Base-by-base conservation (phyloP, 2,113 vertebrate species). In the Toxostoma redivivum region DNA sequence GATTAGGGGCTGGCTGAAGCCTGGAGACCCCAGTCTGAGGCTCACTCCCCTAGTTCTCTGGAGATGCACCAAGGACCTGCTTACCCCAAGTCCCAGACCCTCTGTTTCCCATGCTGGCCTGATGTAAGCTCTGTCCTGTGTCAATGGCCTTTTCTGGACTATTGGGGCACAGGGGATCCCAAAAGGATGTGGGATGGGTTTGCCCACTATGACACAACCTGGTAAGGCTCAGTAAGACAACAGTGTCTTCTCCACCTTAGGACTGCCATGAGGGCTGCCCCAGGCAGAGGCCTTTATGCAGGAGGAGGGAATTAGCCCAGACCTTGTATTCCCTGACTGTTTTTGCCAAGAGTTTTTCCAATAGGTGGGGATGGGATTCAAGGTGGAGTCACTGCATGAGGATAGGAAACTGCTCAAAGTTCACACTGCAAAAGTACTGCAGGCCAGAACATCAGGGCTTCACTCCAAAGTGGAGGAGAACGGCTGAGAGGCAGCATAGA, bases 1-100 rank as follows among this genome's bases (percentile, higher is more conserved):
- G 95, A 96, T 97, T 96, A 96, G 88, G 48, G 33, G 30, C 65
- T 95, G 87, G 65, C 48, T 83, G 92, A 91, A 83, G 54, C 76
- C 51, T 2, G 25, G 23, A 90, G 74, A 33, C 30, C 78, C 53
- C 30, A 72, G 21, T 10, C 70, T 61, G 42, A 48, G 24, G 45
- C 74, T 76, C 13, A 0, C 18, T 85, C 48, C 40, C 48, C 87
- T 84, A 0, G 0, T 27, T 74, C 44, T 85, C 85, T 30, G 21
- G 27, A 35, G n/a, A 93, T 71, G 19, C 31, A 73, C 22, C 2
- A 3, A n/a, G n/a, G 64, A 84, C 60, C 21, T 54, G 35, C 35
- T 69, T 48, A 44, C 38, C 47, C 14, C 19, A 53, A 10, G 58
- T 20, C 40, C 24, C 11, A 4, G 50, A 38, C 5, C 33, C 42